Evolutionary conservation across 2,797 vertebrate genomes (phyloP), one percentile per base, ranked within the genome.

Genomic region (Champsocephalus gunnari): DNA sequence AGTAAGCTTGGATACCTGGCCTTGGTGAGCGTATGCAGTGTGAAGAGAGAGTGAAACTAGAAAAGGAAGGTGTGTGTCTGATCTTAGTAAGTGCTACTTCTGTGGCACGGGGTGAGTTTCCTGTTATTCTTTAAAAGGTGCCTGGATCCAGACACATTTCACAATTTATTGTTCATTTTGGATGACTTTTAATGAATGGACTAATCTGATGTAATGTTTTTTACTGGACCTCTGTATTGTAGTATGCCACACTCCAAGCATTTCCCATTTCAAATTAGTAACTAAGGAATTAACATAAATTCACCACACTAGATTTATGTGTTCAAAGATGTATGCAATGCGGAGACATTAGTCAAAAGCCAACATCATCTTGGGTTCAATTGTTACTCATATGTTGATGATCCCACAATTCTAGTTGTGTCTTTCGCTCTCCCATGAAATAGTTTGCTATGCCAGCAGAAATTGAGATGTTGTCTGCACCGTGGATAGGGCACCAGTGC

Each of bases 71-170:
- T 3, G 11, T 38, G 21, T 45, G 14, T 54, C 32, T 45, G 45
- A 43, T 57, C 3, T 65, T 67, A 2, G 16, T 49, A 47, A 70
- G 45, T 66, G 68, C 44, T 53, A 14, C 12, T 72, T 69, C 63
- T 65, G n/a, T 24, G 45, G 38, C 5, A 14, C 51, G 48, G 12
- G 16, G 17, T 60, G 45, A 63, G 24, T 71, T 77, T n/a, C 19
- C 12, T 60, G 19, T 62, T 75, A 16, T 73, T 75, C 59, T 41
- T 79, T 3, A 28, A 74, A 71, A 59, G 44, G 44, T 79, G 50
- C 64, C 56, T 84, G 77, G 28, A 71, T 68, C 73, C 61, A 50
- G 54, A 60, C 41, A 63, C 56, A 7, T 41, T 79, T 70, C 4
- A 58, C 8, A 12, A 1, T 41, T 47, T 45, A 48, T 9, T 77